Percentiles rank a stretch among this genome's conserved stretches.
Evolutionary conservation across 2,888 invertebrate genomes (phyloP).

Genomic region (Mechanitis mazaeus): DNA sequence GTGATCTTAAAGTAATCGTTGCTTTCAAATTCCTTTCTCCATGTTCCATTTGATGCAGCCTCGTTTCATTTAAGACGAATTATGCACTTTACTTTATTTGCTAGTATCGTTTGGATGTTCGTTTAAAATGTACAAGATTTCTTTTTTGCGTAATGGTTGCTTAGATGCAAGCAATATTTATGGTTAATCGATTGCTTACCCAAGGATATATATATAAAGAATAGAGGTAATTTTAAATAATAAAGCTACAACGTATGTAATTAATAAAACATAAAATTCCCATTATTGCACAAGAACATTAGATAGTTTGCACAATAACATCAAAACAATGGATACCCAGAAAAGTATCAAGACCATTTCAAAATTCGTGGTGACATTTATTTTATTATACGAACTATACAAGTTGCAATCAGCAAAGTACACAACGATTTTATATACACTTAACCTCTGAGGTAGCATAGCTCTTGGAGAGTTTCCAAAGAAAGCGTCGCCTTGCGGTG

Average conservation of each 20-base stretch:
- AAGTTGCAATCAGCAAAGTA: conserved; percentile 63
- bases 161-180: too few relatives aligned
- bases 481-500: conserved; percentile 36
- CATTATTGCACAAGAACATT: too few relatives aligned
- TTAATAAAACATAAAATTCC: too few relatives aligned
- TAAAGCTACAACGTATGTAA: too few relatives aligned
- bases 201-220: too few relatives aligned
- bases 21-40: neutral
- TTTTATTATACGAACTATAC: conserved; percentile 32
- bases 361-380: conserved; percentile 18
- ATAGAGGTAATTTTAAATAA: too few relatives aligned
- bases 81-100: neutral
- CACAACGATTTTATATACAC: conserved; percentile 61
- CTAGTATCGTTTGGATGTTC: neutral
- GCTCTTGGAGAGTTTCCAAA: conserved; percentile 61
- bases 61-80: neutral
- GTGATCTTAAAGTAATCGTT: conserved; percentile 8
- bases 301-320: neutral
- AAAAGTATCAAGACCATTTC: conserved; percentile 16
- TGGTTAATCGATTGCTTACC: too few relatives aligned
- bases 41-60: neutral
- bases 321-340: neutral
- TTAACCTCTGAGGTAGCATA: conserved; percentile 58
- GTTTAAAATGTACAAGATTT: too few relatives aligned
- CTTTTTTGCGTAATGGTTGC: too few relatives aligned